phyloP scores from a whole-genome alignment of 2,797 vertebrate genomes.

The Pangasius sanitwongsei region DNA sequence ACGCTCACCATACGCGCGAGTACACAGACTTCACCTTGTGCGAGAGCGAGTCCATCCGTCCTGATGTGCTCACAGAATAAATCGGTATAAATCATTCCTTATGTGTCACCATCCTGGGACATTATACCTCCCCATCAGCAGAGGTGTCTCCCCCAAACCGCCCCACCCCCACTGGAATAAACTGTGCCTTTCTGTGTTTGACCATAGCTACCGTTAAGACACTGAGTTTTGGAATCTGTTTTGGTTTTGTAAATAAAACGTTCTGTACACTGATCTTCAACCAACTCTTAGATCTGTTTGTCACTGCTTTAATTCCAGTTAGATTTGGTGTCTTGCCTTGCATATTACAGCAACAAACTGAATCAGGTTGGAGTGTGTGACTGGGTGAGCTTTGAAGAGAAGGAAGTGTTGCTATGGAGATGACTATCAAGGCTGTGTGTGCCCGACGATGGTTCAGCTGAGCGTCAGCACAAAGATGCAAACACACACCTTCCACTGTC shows the following conservation, averaged over 20 bases:
- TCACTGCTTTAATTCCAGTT: background rate
- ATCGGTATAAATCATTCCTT: too few species aligned
- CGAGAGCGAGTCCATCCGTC: too few species aligned
- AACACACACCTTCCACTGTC: background rate
- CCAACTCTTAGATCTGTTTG: background rate
- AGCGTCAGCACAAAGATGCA: background rate
- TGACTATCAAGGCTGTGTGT: conserved; percentile 63
- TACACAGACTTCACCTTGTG: too few species aligned
- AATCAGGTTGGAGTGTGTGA: conserved; percentile 22
- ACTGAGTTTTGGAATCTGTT: background rate
- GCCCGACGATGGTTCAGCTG: conserved; percentile 4
- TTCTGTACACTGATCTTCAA: background rate
- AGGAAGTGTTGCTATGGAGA: conserved; percentile 72
- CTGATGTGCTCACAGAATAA: background rate
- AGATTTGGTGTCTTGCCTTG: background rate
- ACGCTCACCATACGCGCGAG: too few species aligned
- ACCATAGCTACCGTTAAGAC: background rate
- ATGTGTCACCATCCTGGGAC: too few species aligned
- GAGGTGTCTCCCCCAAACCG: too few species aligned
- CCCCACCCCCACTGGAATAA: too few species aligned
- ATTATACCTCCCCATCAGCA: too few species aligned
- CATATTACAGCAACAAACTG: background rate
- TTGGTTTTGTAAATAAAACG: background rate
- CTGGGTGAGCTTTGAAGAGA: conserved; percentile 53
- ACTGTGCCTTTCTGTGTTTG: background rate